A percentile compares a stretch with the other conserved stretches of the same genome.
phyloP scores from a whole-genome alignment of 2,113 vertebrate species.

The Globicephala melas region DNA sequence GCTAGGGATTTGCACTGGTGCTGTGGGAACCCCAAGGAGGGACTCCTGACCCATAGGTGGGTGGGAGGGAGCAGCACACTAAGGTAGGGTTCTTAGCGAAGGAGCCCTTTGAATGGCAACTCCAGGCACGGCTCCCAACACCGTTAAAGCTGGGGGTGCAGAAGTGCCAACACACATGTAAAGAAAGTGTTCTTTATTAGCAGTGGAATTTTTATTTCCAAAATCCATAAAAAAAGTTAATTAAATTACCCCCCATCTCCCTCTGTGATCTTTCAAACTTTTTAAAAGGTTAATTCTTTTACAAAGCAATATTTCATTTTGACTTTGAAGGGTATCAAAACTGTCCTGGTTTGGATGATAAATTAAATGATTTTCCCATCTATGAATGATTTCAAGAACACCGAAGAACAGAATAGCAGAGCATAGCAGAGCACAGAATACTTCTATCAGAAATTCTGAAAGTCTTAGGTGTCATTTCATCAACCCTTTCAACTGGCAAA shows the following conservation, averaged over 20 bases:
- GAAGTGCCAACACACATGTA: no score
- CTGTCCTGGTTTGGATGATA: neutral
- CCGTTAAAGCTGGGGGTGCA: no score
- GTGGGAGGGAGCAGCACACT: neutral
- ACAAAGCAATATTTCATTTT: neutral
- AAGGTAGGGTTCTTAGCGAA: neutral
- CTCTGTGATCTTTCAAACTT: neutral
- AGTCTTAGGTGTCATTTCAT: neutral
- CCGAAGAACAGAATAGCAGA: neutral
- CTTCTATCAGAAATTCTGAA: neutral
- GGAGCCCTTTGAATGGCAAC: neutral
- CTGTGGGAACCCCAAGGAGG: neutral
- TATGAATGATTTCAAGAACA: neutral
- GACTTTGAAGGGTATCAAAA: slow-evolving; percentile 8
- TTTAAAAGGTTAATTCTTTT: slow-evolving; percentile 11
- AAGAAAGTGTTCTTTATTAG: neutral
- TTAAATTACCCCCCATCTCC: neutral
- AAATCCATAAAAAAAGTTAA: neutral
- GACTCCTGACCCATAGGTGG: neutral
- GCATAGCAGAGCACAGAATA: neutral
- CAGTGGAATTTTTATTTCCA: neutral
- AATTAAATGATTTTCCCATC: slow-evolving; percentile 15
- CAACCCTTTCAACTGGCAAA: neutral
- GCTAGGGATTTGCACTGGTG: neutral
- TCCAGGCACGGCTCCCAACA: neutral